Percentiles rank a stretch among this genome's conserved stretches.
Evolutionary conservation across 2,888 invertebrate genomes (phyloP).

Genomic region (Hirudinaria manillensis): DNA sequence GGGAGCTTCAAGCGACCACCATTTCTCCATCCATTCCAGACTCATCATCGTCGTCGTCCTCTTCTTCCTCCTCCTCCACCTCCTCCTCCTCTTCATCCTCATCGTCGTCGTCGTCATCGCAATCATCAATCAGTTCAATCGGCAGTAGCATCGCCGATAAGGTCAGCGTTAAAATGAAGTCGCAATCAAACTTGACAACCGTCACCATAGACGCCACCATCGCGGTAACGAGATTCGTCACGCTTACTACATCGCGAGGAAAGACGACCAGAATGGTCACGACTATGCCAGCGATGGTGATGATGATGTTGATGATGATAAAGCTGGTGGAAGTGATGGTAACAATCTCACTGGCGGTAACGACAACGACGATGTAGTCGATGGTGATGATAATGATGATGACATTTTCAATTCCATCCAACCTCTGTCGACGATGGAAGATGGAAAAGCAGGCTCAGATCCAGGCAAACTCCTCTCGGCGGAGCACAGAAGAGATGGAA

Average conservation of each 20-base stretch:
- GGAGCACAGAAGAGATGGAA: not conserved
- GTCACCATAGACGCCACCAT: constrained; percentile 2
- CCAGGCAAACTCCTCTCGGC: not conserved
- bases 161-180: not conserved
- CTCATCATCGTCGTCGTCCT: not conserved
- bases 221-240: not conserved
- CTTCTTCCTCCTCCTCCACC: too few relatives aligned
- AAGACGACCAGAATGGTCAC: not conserved
- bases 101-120: not conserved
- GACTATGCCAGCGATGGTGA: not conserved
- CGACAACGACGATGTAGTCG: constrained; percentile 3
- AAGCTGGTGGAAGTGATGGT: too few relatives aligned
- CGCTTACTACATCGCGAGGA: not conserved
- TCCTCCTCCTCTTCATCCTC: too few relatives aligned
- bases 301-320: too few relatives aligned
- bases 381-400: constrained; percentile 14
- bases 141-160: not conserved
- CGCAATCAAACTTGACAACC: not conserved
- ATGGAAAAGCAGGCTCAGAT: too few relatives aligned
- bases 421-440: not conserved
- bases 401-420: not conserved
- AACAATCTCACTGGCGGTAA: not conserved
- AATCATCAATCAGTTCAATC: not conserved
- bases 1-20: too few relatives aligned
- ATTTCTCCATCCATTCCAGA: not conserved